Conservation (phyloP, 2,888 invertebrate species). For the Cremastinae sp. region DNA sequence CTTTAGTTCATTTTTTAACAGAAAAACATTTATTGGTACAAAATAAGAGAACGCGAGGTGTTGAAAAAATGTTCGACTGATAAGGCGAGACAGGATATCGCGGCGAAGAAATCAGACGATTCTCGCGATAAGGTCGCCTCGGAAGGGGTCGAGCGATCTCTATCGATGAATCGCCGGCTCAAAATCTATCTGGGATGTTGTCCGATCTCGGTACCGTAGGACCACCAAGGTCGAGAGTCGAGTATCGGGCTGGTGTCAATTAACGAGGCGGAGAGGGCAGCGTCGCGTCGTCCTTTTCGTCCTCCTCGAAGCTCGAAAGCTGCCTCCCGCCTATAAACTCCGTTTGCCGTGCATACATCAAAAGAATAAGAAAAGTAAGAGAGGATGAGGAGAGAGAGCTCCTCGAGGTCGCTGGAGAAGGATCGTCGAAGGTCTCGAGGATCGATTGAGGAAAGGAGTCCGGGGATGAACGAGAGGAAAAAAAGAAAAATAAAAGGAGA, state of each 20-base stretch:
- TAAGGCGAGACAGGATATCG: too few relatives aligned
- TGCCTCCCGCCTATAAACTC: neutral
- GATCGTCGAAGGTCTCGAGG: conserved; percentile 31
- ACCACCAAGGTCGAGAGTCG: conserved; percentile 77
- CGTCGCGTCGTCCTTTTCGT: conserved; percentile 36
- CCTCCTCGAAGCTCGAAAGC: conserved; percentile 11
- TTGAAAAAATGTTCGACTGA: too few relatives aligned
- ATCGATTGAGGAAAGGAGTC: conserved; percentile 16
- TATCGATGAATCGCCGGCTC: conserved; percentile 53
- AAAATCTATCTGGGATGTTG: conserved; percentile 54
- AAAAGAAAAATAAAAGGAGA: conserved; percentile 37
- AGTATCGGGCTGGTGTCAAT: conserved; percentile 78
- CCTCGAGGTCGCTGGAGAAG: conserved; percentile 29
- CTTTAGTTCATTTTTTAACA: too few relatives aligned
- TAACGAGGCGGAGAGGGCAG: conserved; percentile 73
- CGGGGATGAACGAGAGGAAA: conserved; percentile 21
- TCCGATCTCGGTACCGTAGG: conserved; percentile 60
- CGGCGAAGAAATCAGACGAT: too few relatives aligned
- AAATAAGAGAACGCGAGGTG: too few relatives aligned
- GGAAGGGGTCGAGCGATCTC: conserved; percentile 45
- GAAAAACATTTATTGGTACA: too few relatives aligned
- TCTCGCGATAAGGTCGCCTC: neutral
- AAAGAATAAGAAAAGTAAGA: conserved; percentile 42
- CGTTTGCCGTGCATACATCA: conserved; percentile 28
- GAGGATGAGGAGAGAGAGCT: conserved; percentile 23